These are phyloP conservation scores for Rhagonycha lutea DNA, from an alignment of 2,888 invertebrate species.

Conservation along the genomic window DNA sequence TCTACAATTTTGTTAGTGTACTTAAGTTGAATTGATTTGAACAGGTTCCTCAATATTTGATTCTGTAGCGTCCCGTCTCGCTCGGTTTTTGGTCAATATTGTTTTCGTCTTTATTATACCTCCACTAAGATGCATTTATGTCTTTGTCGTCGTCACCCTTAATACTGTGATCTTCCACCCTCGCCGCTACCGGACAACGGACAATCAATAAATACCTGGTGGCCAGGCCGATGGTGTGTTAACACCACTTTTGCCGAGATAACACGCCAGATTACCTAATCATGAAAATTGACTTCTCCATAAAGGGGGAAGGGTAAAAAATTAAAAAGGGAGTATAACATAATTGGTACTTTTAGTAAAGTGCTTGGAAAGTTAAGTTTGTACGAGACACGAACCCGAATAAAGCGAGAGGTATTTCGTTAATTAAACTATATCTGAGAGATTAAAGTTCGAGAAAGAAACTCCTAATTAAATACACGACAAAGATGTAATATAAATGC, in stretches of 20 bases:
- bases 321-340: background rate
- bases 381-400: conserved; percentile 32
- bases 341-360: conserved; percentile 28
- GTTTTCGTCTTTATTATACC: conserved; percentile 32
- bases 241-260: conserved; percentile 8
- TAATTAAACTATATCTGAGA: conserved; percentile 48
- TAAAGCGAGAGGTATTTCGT: conserved; percentile 46
- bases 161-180: conserved; percentile 36
- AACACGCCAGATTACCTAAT: conserved; percentile 15
- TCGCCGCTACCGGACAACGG: conserved; percentile 39
- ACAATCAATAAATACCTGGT: conserved; percentile 43
- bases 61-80: conserved; percentile 36
- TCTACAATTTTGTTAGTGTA: background rate
- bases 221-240: conserved; percentile 8
- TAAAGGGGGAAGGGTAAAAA: background rate
- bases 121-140: conserved; percentile 33
- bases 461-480: conserved; percentile 43
- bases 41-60: conserved; percentile 37
- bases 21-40: conserved; percentile 1
- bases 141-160: conserved; percentile 38
- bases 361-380: conserved; percentile 16
- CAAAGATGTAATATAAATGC: conserved; percentile 38
- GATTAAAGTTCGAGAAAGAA: conserved; percentile 47
- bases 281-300: conserved; percentile 12
- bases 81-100: conserved; percentile 25